A percentile compares a stretch with the other conserved stretches of the same genome.
Evolutionary conservation across 2,888 invertebrate genomes (phyloP).

Genomic region (Hesperia comma): DNA sequence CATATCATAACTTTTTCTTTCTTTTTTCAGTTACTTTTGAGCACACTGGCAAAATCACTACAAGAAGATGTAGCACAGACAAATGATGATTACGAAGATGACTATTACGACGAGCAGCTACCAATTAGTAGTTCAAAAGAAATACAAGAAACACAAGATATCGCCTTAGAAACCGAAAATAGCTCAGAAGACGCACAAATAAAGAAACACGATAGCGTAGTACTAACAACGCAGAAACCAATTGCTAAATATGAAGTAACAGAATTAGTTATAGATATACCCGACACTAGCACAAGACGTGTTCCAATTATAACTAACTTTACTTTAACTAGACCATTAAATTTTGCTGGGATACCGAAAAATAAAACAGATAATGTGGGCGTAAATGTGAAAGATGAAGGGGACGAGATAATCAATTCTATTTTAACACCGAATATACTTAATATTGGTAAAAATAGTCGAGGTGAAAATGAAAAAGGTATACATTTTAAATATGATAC

Average conservation of each 20-base stretch:
- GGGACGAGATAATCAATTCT: slow-evolving; percentile 26
- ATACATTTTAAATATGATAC: background rate
- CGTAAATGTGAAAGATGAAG: slow-evolving; percentile 15
- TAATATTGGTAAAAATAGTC: background rate
- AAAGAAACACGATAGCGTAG: slow-evolving; percentile 8
- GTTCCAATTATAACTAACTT: slow-evolving; percentile 22
- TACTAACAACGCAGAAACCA: slow-evolving; percentile 20
- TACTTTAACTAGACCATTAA: slow-evolving; percentile 24
- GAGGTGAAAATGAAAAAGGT: background rate
- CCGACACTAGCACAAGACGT: slow-evolving; percentile 9
- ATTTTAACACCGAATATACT: slow-evolving; percentile 23
- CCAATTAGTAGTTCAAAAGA: background rate
- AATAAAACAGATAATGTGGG: background rate
- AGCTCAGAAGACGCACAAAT: background rate
- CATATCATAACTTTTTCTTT: no score
- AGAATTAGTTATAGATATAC: slow-evolving; percentile 24
- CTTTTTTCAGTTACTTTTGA: slow-evolving; percentile 18
- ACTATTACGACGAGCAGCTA: slow-evolving; percentile 24
- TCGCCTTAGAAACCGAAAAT: background rate
- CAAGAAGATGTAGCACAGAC: background rate
- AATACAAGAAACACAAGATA: background rate
- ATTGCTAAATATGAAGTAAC: slow-evolving; percentile 33
- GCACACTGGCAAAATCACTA: background rate
- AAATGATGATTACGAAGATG: slow-evolving; percentile 22
- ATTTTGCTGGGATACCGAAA: slow-evolving; percentile 15